phyloP scores from a whole-genome alignment of 2,113 vertebrate genomes.

The Clarias magur region DNA sequence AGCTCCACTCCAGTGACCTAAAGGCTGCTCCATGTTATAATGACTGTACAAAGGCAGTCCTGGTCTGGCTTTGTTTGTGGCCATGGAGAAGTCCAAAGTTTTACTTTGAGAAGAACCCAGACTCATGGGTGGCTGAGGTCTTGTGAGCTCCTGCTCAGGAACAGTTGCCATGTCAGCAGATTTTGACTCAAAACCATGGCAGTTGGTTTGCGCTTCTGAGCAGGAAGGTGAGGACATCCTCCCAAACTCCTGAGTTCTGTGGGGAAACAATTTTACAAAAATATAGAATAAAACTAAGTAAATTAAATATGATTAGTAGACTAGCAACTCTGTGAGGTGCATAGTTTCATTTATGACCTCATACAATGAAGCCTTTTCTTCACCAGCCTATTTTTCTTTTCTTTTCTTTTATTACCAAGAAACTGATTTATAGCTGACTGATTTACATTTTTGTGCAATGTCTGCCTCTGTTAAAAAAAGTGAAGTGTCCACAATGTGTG shows the following conservation, averaged over 20 bases:
- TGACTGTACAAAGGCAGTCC: conserved; percentile 74
- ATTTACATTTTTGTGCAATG: not conserved
- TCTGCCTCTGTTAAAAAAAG: too few relatives aligned
- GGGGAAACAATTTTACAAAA: not conserved
- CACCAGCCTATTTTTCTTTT: not conserved
- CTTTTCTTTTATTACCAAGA: not conserved
- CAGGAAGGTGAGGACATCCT: conserved; percentile 68
- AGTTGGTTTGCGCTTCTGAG: conserved; percentile 58
- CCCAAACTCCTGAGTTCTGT: conserved; percentile 62
- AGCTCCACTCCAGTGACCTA: conserved; percentile 79
- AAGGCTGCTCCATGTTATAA: conserved; percentile 74
- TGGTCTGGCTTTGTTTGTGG: conserved; percentile 74
- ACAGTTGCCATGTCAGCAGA: conserved; percentile 74
- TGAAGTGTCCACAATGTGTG: not conserved
- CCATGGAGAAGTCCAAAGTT: conserved; percentile 77
- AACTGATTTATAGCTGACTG: not conserved
- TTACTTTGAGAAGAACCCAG: conserved; percentile 64
- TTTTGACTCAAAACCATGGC: conserved; percentile 63
- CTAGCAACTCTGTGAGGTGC: not conserved
- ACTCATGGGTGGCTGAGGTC: conserved; percentile 47
- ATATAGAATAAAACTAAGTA: not conserved
- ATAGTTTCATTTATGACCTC: too few relatives aligned
- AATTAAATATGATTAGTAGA: not conserved
- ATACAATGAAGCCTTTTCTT: not conserved
- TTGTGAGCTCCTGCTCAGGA: conserved; percentile 71